phyloP scores from a whole-genome alignment of 92 coral and sea anemone genomes.

The Parazoanthus swiftii region DNA sequence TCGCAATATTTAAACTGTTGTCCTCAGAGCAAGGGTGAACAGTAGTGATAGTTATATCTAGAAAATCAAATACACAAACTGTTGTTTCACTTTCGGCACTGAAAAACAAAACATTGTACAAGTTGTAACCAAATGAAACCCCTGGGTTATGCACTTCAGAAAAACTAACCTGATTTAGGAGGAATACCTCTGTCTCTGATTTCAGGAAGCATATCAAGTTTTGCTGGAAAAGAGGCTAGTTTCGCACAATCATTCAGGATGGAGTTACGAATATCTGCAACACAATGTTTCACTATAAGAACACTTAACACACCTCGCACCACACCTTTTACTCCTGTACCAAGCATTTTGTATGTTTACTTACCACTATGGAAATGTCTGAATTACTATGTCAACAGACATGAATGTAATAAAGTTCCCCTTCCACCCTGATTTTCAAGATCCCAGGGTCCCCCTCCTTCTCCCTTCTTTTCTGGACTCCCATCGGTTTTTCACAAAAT shows the following conservation, averaged over 20 bases:
- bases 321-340: not conserved
- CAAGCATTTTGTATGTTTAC: too few species aligned
- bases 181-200: slow-evolving; percentile 14
- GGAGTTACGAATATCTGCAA: slow-evolving; percentile 28
- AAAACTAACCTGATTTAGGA: slow-evolving; percentile 18
- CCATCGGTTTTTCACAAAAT: too few species aligned
- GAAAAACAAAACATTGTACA: not conserved
- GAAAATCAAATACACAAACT: not conserved
- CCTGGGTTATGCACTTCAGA: not conserved
- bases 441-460: not conserved
- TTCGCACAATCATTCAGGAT: slow-evolving; percentile 24
- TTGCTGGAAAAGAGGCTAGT: slow-evolving; percentile 21
- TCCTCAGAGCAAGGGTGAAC: not conserved
- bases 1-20: not conserved
- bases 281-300: slow-evolving; percentile 12
- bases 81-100: not conserved
- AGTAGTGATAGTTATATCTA: not conserved
- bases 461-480: not conserved
- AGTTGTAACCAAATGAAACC: slow-evolving; percentile 10
- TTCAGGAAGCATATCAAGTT: slow-evolving; percentile 30
- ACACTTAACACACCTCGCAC: not conserved
- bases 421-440: not conserved
- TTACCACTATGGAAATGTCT: too few species aligned
- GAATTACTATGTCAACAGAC: not conserved
- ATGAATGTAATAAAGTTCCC: not conserved